Percentiles rank a stretch among this genome's conserved stretches.
These are phyloP conservation scores for Eulemur rubriventer DNA, from an alignment of 2,797 vertebrate species.

Conservation along the genomic window DNA sequence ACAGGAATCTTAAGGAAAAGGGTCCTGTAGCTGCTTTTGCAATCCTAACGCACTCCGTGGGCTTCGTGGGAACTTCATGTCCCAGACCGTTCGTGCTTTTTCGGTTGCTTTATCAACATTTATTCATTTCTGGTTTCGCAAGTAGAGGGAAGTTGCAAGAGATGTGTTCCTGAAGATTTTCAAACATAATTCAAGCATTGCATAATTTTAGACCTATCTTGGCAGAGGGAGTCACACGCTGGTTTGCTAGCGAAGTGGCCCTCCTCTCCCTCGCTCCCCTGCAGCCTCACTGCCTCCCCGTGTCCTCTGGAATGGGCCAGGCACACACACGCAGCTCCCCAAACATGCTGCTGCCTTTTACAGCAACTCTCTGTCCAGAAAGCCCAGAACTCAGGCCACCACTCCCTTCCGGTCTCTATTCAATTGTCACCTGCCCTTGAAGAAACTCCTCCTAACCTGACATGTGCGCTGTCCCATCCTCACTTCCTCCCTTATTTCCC, in stretches of 20 bases:
- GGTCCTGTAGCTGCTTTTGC: neutral
- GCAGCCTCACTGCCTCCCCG: rapidly evolving
- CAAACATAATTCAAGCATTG: neutral
- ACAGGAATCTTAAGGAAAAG: neutral
- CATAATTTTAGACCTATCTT: neutral
- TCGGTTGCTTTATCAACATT: neutral
- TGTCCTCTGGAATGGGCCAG: neutral
- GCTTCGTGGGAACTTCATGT: neutral
- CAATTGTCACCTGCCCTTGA: neutral
- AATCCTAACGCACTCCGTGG: neutral
- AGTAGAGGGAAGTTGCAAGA: neutral
- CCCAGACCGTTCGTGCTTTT: neutral
- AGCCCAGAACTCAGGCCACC: neutral
- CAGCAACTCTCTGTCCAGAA: neutral
- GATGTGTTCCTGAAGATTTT: neutral
- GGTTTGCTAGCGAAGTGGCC: neutral
- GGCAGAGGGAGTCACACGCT: too few relatives aligned
- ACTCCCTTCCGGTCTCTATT: neutral
- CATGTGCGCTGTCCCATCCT: rapidly evolving
- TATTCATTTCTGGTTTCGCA: neutral
- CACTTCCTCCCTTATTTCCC: too few relatives aligned
- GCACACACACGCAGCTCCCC: rapidly evolving
- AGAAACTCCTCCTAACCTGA: neutral
- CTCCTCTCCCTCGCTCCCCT: neutral
- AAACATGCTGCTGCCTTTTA: neutral